phyloP scores from a whole-genome alignment of 2,888 invertebrate genomes.

The Tillus elongatus region DNA sequence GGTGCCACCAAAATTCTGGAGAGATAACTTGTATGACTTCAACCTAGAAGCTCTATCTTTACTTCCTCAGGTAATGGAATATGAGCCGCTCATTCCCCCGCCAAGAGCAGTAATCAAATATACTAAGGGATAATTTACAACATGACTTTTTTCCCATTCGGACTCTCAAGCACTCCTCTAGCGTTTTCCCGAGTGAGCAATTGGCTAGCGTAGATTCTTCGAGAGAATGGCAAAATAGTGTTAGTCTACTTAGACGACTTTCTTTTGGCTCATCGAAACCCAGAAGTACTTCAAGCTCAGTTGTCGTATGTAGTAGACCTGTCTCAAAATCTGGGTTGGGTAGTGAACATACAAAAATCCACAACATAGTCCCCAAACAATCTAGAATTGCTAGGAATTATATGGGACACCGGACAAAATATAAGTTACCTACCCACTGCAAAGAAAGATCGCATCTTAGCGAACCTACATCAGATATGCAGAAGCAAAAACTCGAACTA shows the following conservation, averaged over 20 bases:
- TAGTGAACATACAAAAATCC: constrained; percentile 17
- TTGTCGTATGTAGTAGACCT: constrained; percentile 5
- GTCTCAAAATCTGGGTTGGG: constrained; percentile 16
- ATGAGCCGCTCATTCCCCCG: too few species aligned
- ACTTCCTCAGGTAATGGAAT: too few species aligned
- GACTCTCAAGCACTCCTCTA: constrained; percentile 16
- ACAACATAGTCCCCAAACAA: constrained; percentile 8
- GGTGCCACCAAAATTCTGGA: too few species aligned
- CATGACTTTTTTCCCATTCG: constrained; percentile 19
- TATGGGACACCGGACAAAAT: constrained; percentile 14
- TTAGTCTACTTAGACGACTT: too few species aligned
- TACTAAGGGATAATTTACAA: constrained; percentile 8
- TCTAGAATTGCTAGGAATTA: constrained; percentile 16
- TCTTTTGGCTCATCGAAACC: constrained; percentile 12
- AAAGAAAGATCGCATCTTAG: constrained; percentile 4
- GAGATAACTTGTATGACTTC: too few species aligned
- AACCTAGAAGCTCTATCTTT: too few species aligned
- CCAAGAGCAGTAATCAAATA: too few species aligned
- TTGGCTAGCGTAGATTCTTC: constrained; percentile 13
- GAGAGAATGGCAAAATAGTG: constrained; percentile 10
- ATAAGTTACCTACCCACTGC: constrained; percentile 8
- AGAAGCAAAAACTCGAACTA: background rate
- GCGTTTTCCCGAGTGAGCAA: constrained; percentile 13
- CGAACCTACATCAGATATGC: background rate
- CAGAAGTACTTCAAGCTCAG: constrained; percentile 8